phyloP scores from a whole-genome alignment of 2,113 vertebrate genomes.

The Tachysurus fulvidraco region DNA sequence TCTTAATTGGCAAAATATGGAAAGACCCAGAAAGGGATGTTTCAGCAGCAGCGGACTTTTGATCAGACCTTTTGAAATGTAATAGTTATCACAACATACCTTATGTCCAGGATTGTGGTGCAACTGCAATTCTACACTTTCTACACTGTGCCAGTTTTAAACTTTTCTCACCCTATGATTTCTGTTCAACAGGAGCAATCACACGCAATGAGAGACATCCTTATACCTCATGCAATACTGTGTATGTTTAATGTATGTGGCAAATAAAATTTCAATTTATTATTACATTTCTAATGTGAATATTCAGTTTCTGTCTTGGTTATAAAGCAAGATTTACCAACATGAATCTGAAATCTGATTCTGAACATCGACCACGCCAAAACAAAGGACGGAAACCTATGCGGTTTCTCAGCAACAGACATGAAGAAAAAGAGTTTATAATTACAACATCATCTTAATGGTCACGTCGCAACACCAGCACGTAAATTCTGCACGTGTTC shows the following conservation, averaged over 20 bases:
- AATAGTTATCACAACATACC: not conserved
- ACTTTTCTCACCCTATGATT: not conserved
- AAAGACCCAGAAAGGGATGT: not conserved
- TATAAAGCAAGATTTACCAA: not conserved
- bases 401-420: conserved; percentile 6
- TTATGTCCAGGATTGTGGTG: not conserved
- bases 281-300: not conserved
- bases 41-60: not conserved
- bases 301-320: not conserved
- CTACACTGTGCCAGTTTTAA: not conserved
- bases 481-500: not conserved
- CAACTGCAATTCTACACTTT: not conserved
- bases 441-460: conserved; percentile 14
- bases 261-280: too few relatives aligned
- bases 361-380: not conserved
- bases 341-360: not conserved
- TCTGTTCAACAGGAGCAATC: not conserved
- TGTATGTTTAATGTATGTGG: too few relatives aligned
- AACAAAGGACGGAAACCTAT: not conserved
- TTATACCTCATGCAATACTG: too few relatives aligned
- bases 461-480: not conserved
- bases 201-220: not conserved
- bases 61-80: not conserved
- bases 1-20: not conserved
- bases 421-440: not conserved